Base-by-base conservation (phyloP, 2,888 invertebrate species). In the Orthosia gothica region DNA sequence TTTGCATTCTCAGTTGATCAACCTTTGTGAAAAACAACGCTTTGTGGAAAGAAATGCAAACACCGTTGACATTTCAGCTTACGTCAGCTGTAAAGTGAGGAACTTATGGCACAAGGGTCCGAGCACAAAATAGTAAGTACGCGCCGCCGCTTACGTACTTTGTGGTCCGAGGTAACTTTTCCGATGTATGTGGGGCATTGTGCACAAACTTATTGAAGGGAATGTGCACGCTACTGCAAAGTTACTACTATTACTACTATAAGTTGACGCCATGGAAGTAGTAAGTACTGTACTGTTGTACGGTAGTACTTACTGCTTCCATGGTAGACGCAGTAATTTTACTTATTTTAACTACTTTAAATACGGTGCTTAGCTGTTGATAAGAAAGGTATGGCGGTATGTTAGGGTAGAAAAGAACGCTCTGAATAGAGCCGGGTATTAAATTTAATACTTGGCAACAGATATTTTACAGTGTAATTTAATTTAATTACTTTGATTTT, bases 141-240 rank as follows among this genome's bases (percentile, higher is more conserved):
- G n/a, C n/a, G n/a, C n/a, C n/a, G n/a, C n/a, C n/a, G n/a, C n/a
- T n/a, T n/a, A n/a, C n/a, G n/a, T n/a, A n/a, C n/a, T n/a, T n/a
- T n/a, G n/a, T n/a, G n/a, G n/a, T n/a, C n/a, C 16, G 26, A 57
- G 16, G 18, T 58, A 66, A 81, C 26, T 81, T 80, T 61, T 54
- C 63, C 49, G 13, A 26, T 40, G 20, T 62, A 54, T 54, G 26
- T 49, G 57, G 59, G 54, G 69, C 52, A 49, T 26, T 69, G 62
- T 74, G 57, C 20, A 62, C 63, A 52, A 45, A 72, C 50, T 18
- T 5, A 16, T 4, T n/a, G 18, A 55, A 76, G n/a, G 23, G 47
- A 77, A 78, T 49, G 58, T 59, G 78, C 69, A 63, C 55, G 55
- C 40, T 18, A 76, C n/a, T 57, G 15, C 23, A 23, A 73, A 63